phyloP scores from a whole-genome alignment of 2,113 vertebrate species.

The Miniopterus natalensis region DNA sequence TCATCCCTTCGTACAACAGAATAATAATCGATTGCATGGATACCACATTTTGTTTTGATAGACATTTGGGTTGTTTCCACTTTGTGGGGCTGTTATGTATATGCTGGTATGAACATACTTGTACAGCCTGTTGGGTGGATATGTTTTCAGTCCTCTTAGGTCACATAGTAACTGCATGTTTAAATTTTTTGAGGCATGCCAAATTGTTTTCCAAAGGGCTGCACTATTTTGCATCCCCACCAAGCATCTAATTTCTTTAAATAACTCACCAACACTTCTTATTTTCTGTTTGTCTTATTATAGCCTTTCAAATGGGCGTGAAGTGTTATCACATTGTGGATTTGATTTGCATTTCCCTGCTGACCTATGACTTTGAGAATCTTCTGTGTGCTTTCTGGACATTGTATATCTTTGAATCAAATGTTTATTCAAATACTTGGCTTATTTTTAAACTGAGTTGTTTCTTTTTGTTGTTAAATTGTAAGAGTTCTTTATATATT shows the following conservation, averaged over 20 bases:
- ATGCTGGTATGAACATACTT: not conserved
- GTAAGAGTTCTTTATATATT: not conserved
- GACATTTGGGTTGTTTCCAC: not conserved
- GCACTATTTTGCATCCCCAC: not conserved
- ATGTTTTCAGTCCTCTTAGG: not conserved
- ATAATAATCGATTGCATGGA: not conserved
- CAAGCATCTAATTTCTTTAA: not conserved
- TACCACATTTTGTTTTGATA: not conserved
- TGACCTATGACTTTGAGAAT: not conserved
- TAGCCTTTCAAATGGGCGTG: not conserved
- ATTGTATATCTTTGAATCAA: not conserved
- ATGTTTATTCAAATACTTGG: not conserved
- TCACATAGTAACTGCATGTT: not conserved
- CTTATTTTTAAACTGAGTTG: not conserved
- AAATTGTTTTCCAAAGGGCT: not conserved
- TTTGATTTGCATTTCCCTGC: not conserved
- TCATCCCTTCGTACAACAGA: not conserved
- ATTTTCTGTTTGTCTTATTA: not conserved
- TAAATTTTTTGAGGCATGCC: not conserved
- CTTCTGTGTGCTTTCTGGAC: not conserved
- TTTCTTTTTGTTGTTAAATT: not conserved
- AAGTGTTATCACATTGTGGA: not conserved
- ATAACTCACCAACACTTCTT: not conserved
- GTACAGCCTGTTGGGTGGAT: not conserved
- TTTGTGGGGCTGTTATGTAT: not conserved